Base-by-base conservation (phyloP, 2,888 invertebrate species). In the Archaeoteleia sp. region DNA sequence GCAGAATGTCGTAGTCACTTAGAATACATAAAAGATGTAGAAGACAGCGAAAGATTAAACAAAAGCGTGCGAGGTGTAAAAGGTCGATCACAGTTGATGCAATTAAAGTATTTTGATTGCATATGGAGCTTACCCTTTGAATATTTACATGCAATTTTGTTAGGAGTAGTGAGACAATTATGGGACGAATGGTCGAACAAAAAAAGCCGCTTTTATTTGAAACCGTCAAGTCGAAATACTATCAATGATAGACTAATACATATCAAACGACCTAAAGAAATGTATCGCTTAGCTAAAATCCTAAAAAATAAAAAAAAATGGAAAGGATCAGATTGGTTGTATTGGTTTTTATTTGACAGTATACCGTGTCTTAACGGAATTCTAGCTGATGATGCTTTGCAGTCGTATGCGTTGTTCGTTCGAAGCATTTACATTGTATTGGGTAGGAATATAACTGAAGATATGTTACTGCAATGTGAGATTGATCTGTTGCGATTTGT, bases 381-480 rank as follows among this genome's bases (percentile, higher is more conserved):
- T 35, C 34, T 66, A 23, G 9, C 45, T 29, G 8, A 10, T 1
- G 35, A 54, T 7, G 39, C 40, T 23, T 54, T 46, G 5, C 27
- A 35, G 1, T 42, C 10, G 6, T 60, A 46, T 35, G 9, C 34
- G 3, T 42, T 58, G 25, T 30, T 71, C 15, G 48, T 71, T 1
- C 53, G 35, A 40, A 10, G 37, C 12, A 42, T 51, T 3, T 43
- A 54, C 14, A 58, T 20, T 15, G 37, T 65, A 23, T 32, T 54
- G 2, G 34, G 39, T 17, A n/a, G n/a, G n/a, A 39, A 63, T 8
- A 70, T 72, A 7, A 39, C 39, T 5, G 46, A 61, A 45, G 54
- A 53, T 23, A 63, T 53, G 12, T 27, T 70, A 9, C 10, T 48
- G 9, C 37, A 55, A 49, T 70, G 70, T 37, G 69, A 73, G 43